Base-by-base conservation (phyloP, 2,888 invertebrate genomes). In the Fragum sueziense region DNA sequence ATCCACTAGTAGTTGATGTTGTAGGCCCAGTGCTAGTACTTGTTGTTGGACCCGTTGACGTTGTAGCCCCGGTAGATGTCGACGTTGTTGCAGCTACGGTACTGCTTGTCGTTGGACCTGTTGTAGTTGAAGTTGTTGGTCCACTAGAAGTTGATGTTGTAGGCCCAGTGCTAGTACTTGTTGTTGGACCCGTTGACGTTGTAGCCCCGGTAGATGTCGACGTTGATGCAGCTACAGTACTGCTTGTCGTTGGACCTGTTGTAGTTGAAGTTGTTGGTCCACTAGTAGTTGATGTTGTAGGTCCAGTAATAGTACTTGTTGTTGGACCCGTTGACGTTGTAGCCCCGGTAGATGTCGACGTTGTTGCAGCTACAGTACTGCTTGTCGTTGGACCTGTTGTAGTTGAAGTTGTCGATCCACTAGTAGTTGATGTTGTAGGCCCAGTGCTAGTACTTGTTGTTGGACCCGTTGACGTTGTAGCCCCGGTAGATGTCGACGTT, bases 331-430 rank as follows among this genome's bases (percentile, higher is more conserved):
- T 65, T 6, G 25, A 9, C 3, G 59, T n/a, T 22, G 76, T 65
- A 29, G 67, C 25, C 33, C 22, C 27, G 51, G 65, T 65, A 2
- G 68, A 11, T 47, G 68, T 47, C 29, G 68, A 25, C 7, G 22
- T n/a, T 68, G 68, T 47, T 41, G 68, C 20, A 59, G 61, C 29
- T 33, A 68, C 68, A 41, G 68, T 34, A 14, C 22, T 68, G 31
- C 54, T 68, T 20, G 74, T 74, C 34, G 69, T 69, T 17, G 74
- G 25, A 47, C 37, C 25, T 41, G 52, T 70, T 20, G 74, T 22
- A 47, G 72, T 11, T 29, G 37, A 25, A 41, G 33, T 27, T 7
- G 75, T 51, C 29, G 62, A 27, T 29, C 31, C 17, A 67, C 47
- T 47, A 20, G 70, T 51, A 61, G 61, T 61, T 6, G 62, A 29